Conservation (phyloP, 2,797 vertebrate species). For the Galagoides demidoff region DNA sequence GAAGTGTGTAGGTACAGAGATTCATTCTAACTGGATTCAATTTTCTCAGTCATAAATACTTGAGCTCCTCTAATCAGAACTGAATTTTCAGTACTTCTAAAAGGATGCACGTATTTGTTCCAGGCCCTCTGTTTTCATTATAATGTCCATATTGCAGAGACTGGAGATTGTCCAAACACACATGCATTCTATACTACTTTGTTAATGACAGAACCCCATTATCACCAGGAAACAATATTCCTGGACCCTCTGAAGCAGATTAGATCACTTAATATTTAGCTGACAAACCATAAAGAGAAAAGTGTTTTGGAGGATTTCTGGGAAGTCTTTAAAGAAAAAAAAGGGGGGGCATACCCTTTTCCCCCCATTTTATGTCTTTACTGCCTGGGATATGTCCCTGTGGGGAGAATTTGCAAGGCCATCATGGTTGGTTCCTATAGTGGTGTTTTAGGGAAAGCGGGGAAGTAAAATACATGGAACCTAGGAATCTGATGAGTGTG, state of each 20-base stretch:
- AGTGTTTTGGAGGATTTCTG: background rate
- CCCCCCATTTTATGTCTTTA: background rate
- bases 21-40: background rate
- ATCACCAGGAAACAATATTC: background rate
- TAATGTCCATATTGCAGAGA: background rate
- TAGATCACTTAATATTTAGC: background rate
- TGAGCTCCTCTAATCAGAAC: background rate
- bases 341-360: accelerated
- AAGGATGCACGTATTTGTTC: background rate
- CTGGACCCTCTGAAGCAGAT: background rate
- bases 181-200: background rate
- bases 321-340: background rate
- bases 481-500: background rate
- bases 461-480: background rate
- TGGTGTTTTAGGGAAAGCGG: background rate
- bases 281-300: background rate
- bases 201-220: background rate
- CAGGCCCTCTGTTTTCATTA: background rate
- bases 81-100: background rate
- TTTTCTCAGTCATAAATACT: background rate
- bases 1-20: background rate
- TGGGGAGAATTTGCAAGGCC: background rate
- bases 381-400: background rate
- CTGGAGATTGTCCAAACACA: background rate
- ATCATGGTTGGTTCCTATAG: background rate